Evolutionary conservation across 2,888 invertebrate species (phyloP).

Genomic region (Stenotaenia linearis): DNA sequence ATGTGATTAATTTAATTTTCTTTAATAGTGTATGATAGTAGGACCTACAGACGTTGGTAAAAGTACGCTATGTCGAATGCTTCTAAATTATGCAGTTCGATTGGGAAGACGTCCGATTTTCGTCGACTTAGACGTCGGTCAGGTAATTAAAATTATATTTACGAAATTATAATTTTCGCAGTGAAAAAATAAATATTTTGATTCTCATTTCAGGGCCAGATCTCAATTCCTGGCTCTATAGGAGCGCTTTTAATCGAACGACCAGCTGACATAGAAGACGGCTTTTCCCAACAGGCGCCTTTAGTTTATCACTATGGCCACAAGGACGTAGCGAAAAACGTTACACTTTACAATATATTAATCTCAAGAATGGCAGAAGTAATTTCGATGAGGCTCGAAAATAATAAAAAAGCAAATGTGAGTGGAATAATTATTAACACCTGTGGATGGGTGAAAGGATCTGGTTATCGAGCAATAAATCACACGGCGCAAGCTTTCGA

Average conservation of each 20-base stretch:
- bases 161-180: constrained; percentile 24
- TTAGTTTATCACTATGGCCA: constrained; percentile 92
- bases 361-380: constrained; percentile 79
- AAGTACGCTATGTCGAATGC: constrained; percentile 77
- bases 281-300: constrained; percentile 88
- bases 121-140: constrained; percentile 93
- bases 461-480: constrained; percentile 78
- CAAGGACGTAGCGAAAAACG: constrained; percentile 66
- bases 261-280: constrained; percentile 89
- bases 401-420: constrained; percentile 65
- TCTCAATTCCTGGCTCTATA: constrained; percentile 86
- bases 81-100: constrained; percentile 92
- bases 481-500: constrained; percentile 90
- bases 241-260: constrained; percentile 85
- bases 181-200: no score
- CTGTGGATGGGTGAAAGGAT: constrained; percentile 93
- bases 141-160: constrained; percentile 46
- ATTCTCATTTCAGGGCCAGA: constrained; percentile 58
- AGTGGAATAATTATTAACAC: constrained; percentile 91
- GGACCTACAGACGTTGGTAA: constrained; percentile 97
- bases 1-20: background rate
- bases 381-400: constrained; percentile 73
- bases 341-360: constrained; percentile 74
- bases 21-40: constrained; percentile 64
- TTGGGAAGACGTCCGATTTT: constrained; percentile 74